Evolutionary conservation across 2,888 invertebrate genomes (phyloP).

Genomic region (Automeris io): DNA sequence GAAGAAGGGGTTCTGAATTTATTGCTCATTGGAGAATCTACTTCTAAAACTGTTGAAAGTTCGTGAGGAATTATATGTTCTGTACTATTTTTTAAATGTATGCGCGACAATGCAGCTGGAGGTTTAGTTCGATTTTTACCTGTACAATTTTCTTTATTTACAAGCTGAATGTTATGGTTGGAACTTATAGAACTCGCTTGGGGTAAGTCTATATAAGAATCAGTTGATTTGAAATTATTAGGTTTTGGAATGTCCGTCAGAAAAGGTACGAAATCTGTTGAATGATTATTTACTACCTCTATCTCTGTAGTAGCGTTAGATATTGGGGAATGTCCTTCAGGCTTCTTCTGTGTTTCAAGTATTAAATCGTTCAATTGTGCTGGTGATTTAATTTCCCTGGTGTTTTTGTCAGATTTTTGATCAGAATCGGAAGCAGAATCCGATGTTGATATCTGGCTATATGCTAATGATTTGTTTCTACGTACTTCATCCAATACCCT

Average conservation of each 20-base stretch:
- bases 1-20: conserved; percentile 50
- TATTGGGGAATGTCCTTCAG: conserved; percentile 17
- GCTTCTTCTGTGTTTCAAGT: conserved; percentile 15
- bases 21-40: conserved; percentile 80
- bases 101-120: conserved; percentile 60
- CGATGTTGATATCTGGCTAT: conserved; percentile 55
- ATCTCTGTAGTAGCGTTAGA: conserved; percentile 14
- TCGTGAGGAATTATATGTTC: conserved; percentile 73
- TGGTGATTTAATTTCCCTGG: conserved; percentile 14
- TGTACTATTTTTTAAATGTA: conserved; percentile 47
- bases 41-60: conserved; percentile 81
- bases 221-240: conserved; percentile 20
- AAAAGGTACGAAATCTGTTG: conserved; percentile 36
- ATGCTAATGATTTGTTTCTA: conserved; percentile 58
- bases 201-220: conserved; percentile 8
- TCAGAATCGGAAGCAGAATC: conserved; percentile 54
- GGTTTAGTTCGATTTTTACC: conserved; percentile 44
- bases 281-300: conserved; percentile 13
- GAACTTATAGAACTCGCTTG: conserved; percentile 15
- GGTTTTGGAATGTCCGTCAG: conserved; percentile 56
- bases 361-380: conserved; percentile 13
- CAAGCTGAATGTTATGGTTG: conserved; percentile 14
- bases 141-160: conserved; percentile 2
- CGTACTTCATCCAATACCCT: conserved; percentile 69
- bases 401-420: conserved; percentile 36